phyloP scores from a whole-genome alignment of 2,888 invertebrate species.

The Drosophila infuscata region DNA sequence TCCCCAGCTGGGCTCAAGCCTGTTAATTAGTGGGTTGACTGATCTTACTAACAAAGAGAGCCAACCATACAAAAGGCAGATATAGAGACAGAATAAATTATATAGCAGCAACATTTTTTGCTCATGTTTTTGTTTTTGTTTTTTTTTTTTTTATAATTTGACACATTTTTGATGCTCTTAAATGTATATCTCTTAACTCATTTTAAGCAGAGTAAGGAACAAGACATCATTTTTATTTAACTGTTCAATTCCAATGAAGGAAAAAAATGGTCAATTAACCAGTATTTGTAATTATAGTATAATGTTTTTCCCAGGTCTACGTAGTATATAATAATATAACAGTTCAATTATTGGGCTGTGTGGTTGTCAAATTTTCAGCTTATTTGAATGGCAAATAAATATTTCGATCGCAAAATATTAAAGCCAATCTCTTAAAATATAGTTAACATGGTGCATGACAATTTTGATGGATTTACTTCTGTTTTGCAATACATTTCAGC shows the following conservation, averaged over 20 bases:
- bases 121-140: neutral
- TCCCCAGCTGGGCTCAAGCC: neutral
- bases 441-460: neutral
- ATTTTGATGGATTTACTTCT: neutral
- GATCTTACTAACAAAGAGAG: neutral
- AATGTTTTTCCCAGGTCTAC: neutral
- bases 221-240: neutral
- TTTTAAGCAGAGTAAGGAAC: neutral
- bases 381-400: constrained; percentile 9
- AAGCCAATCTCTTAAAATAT: constrained; percentile 24
- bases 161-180: neutral
- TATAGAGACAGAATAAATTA: too few relatives aligned
- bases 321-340: neutral
- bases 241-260: neutral
- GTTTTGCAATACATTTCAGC: neutral
- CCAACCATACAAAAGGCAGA: neutral
- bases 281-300: neutral
- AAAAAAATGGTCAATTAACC: neutral
- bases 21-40: constrained; percentile 13
- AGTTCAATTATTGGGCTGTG: neutral
- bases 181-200: neutral
- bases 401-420: neutral
- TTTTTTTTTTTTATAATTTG: neutral
- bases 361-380: neutral
- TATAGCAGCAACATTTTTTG: too few relatives aligned